phyloP scores from a whole-genome alignment of 1,140 invertebrate genomes.

The Odontomachus brunneus region DNA sequence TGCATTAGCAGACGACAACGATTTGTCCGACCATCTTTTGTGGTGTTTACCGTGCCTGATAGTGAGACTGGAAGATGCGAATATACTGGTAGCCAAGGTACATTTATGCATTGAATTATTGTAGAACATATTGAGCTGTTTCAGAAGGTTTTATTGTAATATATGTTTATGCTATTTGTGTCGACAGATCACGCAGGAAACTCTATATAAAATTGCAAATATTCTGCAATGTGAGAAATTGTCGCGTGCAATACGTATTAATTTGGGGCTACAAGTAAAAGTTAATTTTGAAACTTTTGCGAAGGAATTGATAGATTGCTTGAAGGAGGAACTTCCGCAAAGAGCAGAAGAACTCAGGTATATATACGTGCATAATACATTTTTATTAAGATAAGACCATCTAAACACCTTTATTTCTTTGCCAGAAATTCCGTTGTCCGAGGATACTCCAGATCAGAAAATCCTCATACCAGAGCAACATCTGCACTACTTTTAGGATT shows the following conservation, averaged over 20 bases:
- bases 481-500: constrained; percentile 80
- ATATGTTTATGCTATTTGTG: constrained; percentile 32
- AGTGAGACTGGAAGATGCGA: constrained; percentile 79
- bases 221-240: constrained; percentile 74
- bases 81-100: constrained; percentile 74
- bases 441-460: constrained; percentile 81
- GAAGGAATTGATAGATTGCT: constrained; percentile 74
- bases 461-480: constrained; percentile 75
- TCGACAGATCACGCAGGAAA: constrained; percentile 74
- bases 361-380: not conserved
- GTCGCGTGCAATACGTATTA: constrained; percentile 64
- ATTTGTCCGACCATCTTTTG: constrained; percentile 79
- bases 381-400: constrained; percentile 10
- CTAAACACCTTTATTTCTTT: constrained; percentile 41
- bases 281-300: constrained; percentile 76
- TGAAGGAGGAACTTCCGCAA: constrained; percentile 77
- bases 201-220: constrained; percentile 72
- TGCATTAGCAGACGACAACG: constrained; percentile 71
- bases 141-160: constrained; percentile 1
- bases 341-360: constrained; percentile 80
- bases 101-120: not conserved
- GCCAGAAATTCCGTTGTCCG: constrained; percentile 79
- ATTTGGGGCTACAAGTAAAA: constrained; percentile 69
- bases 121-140: constrained; percentile 7
- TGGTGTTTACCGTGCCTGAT: constrained; percentile 80